These are phyloP conservation scores for Poecilia velifera DNA, from an alignment of 2,797 vertebrate genomes.

Conservation along the genomic window DNA sequence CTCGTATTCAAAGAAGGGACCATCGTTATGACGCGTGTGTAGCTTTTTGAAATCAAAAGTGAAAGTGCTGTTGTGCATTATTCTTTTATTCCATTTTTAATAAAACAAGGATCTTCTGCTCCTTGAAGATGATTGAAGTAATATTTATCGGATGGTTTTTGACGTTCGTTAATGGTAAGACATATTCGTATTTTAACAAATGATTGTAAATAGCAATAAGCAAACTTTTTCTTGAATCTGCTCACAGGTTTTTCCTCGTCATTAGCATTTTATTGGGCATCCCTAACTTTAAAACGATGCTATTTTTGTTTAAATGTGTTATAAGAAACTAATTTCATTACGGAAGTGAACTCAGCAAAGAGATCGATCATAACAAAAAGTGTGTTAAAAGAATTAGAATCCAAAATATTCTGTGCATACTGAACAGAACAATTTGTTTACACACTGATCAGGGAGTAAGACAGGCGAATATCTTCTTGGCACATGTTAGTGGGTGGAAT, in stretches of 20 bases:
- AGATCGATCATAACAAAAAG: not conserved
- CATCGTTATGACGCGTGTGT: not conserved
- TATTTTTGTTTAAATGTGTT: not conserved
- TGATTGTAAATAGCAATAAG: not conserved
- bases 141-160: slow-evolving; percentile 63
- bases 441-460: not conserved
- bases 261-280: not conserved
- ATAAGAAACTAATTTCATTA: not conserved
- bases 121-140: slow-evolving; percentile 30
- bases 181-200: not conserved
- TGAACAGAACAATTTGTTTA: not conserved
- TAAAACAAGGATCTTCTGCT: not conserved
- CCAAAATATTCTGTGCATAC: not conserved
- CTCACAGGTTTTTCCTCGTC: not conserved
- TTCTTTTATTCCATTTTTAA: not conserved
- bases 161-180: slow-evolving; percentile 67
- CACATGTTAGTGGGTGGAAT: not conserved
- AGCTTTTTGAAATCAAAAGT: slow-evolving; percentile 71
- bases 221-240: not conserved
- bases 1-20: not conserved
- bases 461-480: not conserved
- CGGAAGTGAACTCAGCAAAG: not conserved
- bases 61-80: slow-evolving; percentile 61
- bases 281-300: not conserved
- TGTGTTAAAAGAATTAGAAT: not conserved